These are phyloP conservation scores for Trypoxylon attenuatum DNA, from an alignment of 2,888 invertebrate species.

Conservation along the genomic window DNA sequence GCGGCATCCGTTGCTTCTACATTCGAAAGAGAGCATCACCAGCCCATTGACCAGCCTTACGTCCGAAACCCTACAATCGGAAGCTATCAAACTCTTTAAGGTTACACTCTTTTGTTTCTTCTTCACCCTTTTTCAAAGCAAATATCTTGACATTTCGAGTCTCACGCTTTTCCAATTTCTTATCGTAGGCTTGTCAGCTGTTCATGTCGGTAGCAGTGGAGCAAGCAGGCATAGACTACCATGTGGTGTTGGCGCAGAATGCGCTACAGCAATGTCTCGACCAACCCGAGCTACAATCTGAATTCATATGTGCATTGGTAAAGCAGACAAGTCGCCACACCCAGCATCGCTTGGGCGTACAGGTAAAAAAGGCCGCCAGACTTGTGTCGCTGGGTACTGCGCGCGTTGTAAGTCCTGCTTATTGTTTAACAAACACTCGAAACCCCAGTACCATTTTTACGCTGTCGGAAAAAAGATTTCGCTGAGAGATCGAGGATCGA, in stretches of 20 bases:
- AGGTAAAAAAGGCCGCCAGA: conserved; percentile 82
- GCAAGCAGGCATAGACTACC: conserved; percentile 97
- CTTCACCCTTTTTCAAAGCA: too few relatives aligned
- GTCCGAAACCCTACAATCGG: conserved; percentile 90
- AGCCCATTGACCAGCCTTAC: conserved; percentile 94
- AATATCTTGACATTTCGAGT: too few relatives aligned
- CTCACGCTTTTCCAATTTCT: too few relatives aligned
- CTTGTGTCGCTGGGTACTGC: conserved; percentile 75
- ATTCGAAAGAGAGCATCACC: conserved; percentile 92
- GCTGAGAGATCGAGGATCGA: too few relatives aligned
- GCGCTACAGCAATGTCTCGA: conserved; percentile 94
- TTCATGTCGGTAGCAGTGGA: conserved; percentile 98
- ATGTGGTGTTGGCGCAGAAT: conserved; percentile 97
- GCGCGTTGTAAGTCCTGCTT: conserved; percentile 75
- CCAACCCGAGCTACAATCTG: conserved; percentile 92
- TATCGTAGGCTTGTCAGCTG: conserved; percentile 89
- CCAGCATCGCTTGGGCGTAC: conserved; percentile 85
- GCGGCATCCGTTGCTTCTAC: conserved; percentile 93
- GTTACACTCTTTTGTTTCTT: too few relatives aligned
- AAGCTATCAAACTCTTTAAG: conserved; percentile 96
- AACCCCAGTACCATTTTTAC: conserved; percentile 65
- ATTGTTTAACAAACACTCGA: conserved; percentile 72
- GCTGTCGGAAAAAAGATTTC: too few relatives aligned
- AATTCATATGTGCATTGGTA: conserved; percentile 92
- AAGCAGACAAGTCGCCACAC: conserved; percentile 94